A percentile compares a stretch with the other conserved stretches of the same genome.
Conservation (phyloP, 2,797 vertebrate species). For the Bradypus variegatus region DNA sequence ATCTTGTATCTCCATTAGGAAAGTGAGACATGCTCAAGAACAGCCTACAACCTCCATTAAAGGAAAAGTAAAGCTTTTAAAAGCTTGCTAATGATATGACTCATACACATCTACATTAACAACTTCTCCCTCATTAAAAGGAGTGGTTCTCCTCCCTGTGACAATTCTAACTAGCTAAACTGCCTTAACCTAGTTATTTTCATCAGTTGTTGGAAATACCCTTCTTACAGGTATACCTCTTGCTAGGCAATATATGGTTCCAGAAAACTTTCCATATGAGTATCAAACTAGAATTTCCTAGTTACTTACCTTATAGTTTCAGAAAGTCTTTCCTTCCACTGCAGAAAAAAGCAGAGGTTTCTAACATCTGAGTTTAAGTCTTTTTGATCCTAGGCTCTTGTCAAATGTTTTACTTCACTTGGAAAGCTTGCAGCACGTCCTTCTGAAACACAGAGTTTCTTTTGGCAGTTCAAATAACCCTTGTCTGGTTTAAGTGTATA, state of each 20-base stretch:
- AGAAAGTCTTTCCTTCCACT: neutral
- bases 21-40: neutral
- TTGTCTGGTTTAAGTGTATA: neutral
- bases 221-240: neutral
- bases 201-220: neutral
- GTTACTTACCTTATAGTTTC: neutral
- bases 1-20: neutral
- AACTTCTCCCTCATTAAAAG: slow-evolving; percentile 16
- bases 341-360: neutral
- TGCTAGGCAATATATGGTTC: neutral
- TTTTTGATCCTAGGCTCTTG: neutral
- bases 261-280: neutral
- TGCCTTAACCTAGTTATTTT: neutral
- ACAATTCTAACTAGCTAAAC: neutral
- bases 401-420: neutral
- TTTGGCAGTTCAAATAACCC: neutral
- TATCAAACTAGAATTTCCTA: neutral
- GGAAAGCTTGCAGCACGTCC: neutral
- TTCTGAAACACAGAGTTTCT: neutral
- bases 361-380: neutral
- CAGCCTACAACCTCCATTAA: neutral
- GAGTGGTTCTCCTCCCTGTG: neutral
- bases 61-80: neutral
- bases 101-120: neutral
- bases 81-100: neutral